A percentile compares a stretch with the other conserved stretches of the same genome.
Conservation (phyloP, 2,113 vertebrate species). For the Crotalus helleri region DNA sequence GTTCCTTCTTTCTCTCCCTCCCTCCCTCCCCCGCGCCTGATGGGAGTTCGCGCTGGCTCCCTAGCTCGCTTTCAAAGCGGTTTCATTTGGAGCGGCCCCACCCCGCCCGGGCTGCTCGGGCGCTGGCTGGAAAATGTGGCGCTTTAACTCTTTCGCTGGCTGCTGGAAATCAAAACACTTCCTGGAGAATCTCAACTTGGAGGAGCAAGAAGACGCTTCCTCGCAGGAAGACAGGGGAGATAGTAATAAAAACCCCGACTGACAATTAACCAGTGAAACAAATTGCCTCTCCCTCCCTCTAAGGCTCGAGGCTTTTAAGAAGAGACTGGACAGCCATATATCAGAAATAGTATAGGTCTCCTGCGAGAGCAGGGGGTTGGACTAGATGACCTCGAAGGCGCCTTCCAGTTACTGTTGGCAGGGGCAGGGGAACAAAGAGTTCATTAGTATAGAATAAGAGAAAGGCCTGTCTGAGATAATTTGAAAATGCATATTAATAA, state of each 20-base stretch:
- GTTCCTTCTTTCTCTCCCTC: background rate
- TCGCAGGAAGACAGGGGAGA: background rate
- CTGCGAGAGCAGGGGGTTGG: background rate
- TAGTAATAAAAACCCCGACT: background rate
- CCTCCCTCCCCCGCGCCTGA: background rate
- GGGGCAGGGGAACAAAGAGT: background rate
- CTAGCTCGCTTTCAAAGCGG: constrained; percentile 5
- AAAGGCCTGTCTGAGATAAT: background rate
- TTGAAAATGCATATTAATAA: background rate
- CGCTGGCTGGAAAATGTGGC: constrained; percentile 14
- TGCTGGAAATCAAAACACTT: background rate
- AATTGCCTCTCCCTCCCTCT: background rate
- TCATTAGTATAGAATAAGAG: background rate
- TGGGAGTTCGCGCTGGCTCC: background rate
- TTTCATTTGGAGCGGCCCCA: constrained; percentile 4
- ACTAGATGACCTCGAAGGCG: background rate
- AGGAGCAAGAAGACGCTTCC: background rate
- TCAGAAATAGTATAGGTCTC: background rate
- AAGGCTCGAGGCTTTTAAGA: background rate
- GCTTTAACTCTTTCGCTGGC: constrained; percentile 12
- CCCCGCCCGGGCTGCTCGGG: constrained; percentile 1
- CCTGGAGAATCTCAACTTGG: background rate
- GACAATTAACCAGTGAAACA: background rate
- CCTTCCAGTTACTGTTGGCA: background rate
- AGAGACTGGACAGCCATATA: background rate